These are phyloP conservation scores for Bujurquina vittata DNA, from an alignment of 2,113 vertebrate genomes.

Conservation along the genomic window DNA sequence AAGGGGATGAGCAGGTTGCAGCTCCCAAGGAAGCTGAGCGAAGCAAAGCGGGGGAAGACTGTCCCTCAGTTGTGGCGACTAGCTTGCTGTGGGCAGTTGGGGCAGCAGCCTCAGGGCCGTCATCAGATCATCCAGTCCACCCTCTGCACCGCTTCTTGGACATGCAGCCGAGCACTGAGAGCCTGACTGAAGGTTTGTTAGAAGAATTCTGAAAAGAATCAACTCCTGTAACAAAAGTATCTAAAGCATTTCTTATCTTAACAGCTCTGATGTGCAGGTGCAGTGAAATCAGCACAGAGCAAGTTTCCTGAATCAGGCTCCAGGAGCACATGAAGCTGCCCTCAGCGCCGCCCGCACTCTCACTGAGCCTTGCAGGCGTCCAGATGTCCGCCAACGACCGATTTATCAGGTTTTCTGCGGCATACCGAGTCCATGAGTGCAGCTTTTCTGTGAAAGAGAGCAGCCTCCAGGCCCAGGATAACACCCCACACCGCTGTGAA, in stretches of 20 bases:
- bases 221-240: background rate
- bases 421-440: background rate
- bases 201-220: background rate
- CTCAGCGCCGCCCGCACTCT: too few relatives aligned
- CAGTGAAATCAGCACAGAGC: background rate
- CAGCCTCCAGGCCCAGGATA: too few relatives aligned
- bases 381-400: background rate
- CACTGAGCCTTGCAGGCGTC: background rate
- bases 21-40: background rate
- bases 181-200: too few relatives aligned
- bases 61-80: background rate
- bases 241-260: background rate
- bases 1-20: background rate
- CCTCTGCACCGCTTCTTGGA: too few relatives aligned
- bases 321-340: background rate
- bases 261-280: background rate
- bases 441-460: background rate
- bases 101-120: background rate
- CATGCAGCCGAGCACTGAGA: too few relatives aligned
- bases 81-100: background rate
- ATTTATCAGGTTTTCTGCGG: background rate
- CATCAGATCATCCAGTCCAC: too few relatives aligned
- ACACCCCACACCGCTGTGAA: background rate
- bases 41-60: background rate
- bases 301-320: background rate